These are phyloP conservation scores for Pheucticus melanocephalus DNA, from an alignment of 2,113 vertebrate species.

Conservation along the genomic window DNA sequence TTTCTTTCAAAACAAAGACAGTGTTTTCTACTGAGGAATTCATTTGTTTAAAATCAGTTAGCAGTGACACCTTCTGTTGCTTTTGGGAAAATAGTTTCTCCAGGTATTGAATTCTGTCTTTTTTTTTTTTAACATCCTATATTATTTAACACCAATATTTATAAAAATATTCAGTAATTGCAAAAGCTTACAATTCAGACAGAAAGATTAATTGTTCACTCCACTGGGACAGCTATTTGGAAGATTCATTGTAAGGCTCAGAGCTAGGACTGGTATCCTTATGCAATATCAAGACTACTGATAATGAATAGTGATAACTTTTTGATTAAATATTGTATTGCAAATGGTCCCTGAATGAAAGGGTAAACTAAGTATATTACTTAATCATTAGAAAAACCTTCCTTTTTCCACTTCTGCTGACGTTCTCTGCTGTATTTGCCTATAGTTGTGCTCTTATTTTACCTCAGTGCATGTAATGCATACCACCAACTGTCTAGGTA, in stretches of 20 bases:
- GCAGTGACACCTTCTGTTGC: conserved; percentile 68
- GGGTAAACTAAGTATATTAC: not conserved
- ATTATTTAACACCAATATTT: not conserved
- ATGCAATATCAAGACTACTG: not conserved
- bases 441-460: not conserved
- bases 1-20: conserved; percentile 38
- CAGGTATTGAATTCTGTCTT: not conserved
- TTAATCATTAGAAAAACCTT: not conserved
- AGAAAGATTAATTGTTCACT: not conserved
- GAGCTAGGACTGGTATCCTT: not conserved
- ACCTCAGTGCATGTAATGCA: not conserved
- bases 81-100: conserved; percentile 44
- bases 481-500: not conserved
- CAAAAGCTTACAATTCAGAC: not conserved
- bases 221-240: not conserved
- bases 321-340: not conserved
- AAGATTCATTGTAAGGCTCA: not conserved
- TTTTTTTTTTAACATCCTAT: not conserved
- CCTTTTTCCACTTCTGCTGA: not conserved
- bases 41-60: conserved; percentile 53
- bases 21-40: not conserved
- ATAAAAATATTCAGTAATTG: not conserved
- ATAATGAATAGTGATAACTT: not conserved
- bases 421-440: not conserved
- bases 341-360: not conserved